Evolutionary conservation across 2,113 vertebrate genomes (phyloP), one percentile per base, ranked within the genome.

Genomic region (Lycaon pictus): DNA sequence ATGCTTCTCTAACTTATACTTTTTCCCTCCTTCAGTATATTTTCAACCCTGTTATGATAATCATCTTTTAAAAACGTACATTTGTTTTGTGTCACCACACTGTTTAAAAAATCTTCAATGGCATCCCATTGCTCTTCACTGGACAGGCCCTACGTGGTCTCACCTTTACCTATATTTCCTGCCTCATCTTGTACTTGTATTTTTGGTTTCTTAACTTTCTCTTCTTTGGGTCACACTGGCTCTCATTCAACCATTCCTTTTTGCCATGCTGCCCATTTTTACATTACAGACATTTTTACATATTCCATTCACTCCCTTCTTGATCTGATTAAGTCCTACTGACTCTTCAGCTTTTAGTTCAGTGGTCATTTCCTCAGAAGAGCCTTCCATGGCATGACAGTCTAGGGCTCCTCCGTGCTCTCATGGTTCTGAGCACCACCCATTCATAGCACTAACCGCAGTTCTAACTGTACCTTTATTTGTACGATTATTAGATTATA

Each of bases 81-180:
- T 89, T 67, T 92, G 27, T 84, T 85, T 67, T 80, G 20, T 80
- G 35, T 88, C 22, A 85, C 32, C 8, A 63, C 27, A 27, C 55
- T 84, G 17, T 53, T 89, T 94, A 80, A 94, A 84, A 89, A 89
- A 58, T 35, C 4, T 83, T 80, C 53, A 72, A 80, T 89, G 27
- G 35, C 5, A 89, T 63, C 29, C 5, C 15, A 67, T n/a, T 81
- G 10, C 2, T 89, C 53, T 96, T 94, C 93, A 71, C 20, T 92
- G 81, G 63, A 92, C 32, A 67, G 7, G 32, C 17, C n/a, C 4
- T 25, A 35, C 12, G 43, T 56, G 5, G 22, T 86, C n/a, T 82
- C 16, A 32, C 17, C 16, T 72, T 72, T 29, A 35, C 43, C 27
- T 86, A 10, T 60, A 67, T 96, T 90, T 82, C 23, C 55, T 86